phyloP scores from a whole-genome alignment of 1,140 invertebrate species.

The Homalodisca vitripennis region DNA sequence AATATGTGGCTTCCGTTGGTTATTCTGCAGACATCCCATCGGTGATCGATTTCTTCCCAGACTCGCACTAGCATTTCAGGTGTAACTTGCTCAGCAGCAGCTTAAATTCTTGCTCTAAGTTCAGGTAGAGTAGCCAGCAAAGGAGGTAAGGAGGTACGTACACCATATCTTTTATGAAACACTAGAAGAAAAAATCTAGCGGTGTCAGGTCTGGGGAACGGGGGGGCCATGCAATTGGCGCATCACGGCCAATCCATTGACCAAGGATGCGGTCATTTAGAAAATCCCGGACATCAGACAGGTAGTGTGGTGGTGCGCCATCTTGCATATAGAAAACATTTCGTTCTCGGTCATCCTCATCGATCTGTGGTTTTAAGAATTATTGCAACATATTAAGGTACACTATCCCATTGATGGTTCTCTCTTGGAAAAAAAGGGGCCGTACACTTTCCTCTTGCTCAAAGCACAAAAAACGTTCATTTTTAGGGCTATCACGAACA shows the following conservation, averaged over 20 bases:
- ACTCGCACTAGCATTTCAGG: neutral
- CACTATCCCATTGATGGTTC: no score
- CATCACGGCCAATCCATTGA: constrained; percentile 47
- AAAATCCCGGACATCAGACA: constrained; percentile 9
- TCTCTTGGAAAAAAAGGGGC: no score
- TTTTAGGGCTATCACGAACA: no score
- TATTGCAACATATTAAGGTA: constrained; percentile 8
- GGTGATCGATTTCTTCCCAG: neutral
- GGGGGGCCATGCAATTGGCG: constrained; percentile 47
- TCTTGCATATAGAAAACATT: neutral
- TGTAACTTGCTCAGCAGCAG: neutral
- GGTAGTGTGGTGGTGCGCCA: constrained; percentile 8
- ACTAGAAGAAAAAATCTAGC: constrained; percentile 49
- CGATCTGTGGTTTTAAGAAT: neutral
- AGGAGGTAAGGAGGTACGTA: constrained; percentile 35
- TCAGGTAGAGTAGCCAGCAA: neutral
- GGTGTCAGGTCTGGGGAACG: constrained; percentile 48
- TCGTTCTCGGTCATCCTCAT: constrained; percentile 13
- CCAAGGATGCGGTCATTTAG: constrained; percentile 40
- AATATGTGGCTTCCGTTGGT: constrained; percentile 9
- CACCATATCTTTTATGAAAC: constrained; percentile 46
- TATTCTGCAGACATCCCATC: neutral
- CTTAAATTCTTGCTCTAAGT: neutral
- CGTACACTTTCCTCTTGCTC: no score
- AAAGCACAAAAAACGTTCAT: no score